A percentile compares a stretch with the other conserved stretches of the same genome.
Conservation (phyloP, 2,113 vertebrate genomes). For the Thamnophis sirtalis region DNA sequence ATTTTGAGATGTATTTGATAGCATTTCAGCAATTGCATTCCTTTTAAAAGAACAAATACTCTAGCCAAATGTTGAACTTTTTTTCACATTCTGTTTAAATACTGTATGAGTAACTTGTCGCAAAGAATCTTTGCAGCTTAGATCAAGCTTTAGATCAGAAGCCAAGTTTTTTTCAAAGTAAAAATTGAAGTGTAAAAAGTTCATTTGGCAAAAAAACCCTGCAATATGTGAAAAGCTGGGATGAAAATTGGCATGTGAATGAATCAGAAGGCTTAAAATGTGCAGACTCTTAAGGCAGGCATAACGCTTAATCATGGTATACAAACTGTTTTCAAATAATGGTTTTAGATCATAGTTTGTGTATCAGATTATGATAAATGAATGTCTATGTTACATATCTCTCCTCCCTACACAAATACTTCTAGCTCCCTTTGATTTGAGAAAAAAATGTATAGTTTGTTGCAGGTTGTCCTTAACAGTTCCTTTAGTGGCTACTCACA, state of each 20-base stretch:
- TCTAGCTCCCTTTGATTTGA: not conserved
- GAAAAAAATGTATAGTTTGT: not conserved
- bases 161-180: constrained; percentile 27
- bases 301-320: not conserved
- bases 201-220: not conserved
- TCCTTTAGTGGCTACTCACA: too few species aligned
- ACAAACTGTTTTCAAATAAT: not conserved
- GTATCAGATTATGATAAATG: not conserved
- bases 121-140: constrained; percentile 52
- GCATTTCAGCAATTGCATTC: constrained; percentile 24
- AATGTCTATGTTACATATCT: not conserved
- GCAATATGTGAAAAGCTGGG: constrained; percentile 14
- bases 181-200: constrained; percentile 22
- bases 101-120: constrained; percentile 39
- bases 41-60: constrained; percentile 8
- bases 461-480: too few species aligned
- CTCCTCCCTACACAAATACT: not conserved
- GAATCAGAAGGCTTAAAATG: constrained; percentile 16
- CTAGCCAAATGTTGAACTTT: constrained; percentile 18
- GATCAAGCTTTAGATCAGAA: constrained; percentile 47
- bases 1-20: constrained; percentile 23
- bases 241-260: not conserved
- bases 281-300: not conserved
- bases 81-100: constrained; percentile 47
- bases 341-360: not conserved